phyloP scores from a whole-genome alignment of 1,140 invertebrate genomes.

The Antheraea pernyi region DNA sequence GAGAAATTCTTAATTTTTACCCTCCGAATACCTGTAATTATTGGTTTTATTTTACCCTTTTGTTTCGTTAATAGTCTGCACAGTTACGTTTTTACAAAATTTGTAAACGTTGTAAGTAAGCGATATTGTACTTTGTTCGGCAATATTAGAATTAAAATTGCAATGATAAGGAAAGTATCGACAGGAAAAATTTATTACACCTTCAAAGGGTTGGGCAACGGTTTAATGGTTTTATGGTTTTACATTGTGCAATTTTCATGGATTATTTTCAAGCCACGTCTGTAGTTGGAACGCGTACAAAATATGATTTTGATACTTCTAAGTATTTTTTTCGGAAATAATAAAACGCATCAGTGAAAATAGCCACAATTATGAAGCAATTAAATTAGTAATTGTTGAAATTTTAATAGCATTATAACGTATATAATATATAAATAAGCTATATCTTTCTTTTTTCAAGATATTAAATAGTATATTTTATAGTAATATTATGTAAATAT shows the following conservation, averaged over 20 bases:
- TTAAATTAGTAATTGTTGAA: too few relatives aligned
- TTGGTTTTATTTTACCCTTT: conserved; percentile 48
- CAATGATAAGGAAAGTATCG: conserved; percentile 14
- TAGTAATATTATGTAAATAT: too few relatives aligned
- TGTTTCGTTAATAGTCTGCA: conserved; percentile 67
- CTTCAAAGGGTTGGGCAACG: conserved; percentile 71
- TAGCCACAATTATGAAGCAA: too few relatives aligned
- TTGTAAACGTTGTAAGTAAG: conserved; percentile 18
- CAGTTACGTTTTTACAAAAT: conserved; percentile 58
- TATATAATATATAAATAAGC: too few relatives aligned
- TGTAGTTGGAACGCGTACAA: not conserved
- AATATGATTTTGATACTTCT: conserved; percentile 2
- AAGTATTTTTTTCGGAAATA: too few relatives aligned
- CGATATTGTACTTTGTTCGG: conserved; percentile 25
- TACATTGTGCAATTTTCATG: conserved; percentile 73
- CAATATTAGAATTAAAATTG: conserved; percentile 21
- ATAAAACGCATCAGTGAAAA: too few relatives aligned
- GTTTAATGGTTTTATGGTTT: conserved; percentile 72
- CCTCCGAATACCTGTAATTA: conserved; percentile 63
- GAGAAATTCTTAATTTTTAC: conserved; percentile 37
- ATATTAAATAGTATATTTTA: too few relatives aligned
- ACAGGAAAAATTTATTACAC: conserved; percentile 70
- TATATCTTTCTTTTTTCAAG: too few relatives aligned
- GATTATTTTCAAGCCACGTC: conserved; percentile 41
- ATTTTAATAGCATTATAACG: too few relatives aligned